These are phyloP conservation scores for Perodicticus potto DNA, from an alignment of 2,797 vertebrate genomes.

Conservation along the genomic window DNA sequence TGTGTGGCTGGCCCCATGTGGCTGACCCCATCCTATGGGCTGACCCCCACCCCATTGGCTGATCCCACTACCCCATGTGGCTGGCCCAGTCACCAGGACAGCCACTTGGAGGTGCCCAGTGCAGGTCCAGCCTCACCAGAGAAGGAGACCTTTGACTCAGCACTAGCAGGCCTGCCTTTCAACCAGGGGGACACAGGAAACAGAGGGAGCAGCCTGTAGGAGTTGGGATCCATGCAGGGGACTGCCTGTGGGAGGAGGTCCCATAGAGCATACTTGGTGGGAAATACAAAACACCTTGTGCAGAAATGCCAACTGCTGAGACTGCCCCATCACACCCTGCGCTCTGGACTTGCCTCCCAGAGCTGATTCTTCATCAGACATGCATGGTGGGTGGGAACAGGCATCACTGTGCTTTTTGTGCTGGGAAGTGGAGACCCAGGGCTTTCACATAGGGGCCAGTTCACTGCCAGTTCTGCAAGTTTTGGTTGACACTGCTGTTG, in stretches of 20 bases:
- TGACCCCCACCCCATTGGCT: not conserved
- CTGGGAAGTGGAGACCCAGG: not conserved
- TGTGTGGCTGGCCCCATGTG: too few relatives aligned
- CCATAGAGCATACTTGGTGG: not conserved
- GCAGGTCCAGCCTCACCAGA: not conserved
- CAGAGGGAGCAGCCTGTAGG: not conserved
- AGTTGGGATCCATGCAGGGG: not conserved
- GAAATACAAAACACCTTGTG: not conserved
- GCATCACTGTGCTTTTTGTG: not conserved
- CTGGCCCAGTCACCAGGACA: not conserved
- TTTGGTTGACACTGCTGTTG: not conserved
- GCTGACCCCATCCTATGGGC: too few relatives aligned
- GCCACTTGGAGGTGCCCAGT: not conserved
- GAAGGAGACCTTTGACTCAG: not conserved
- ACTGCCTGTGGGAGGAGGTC: not conserved
- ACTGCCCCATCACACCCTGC: not conserved
- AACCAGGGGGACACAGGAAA: not conserved
- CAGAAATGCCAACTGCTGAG: not conserved
- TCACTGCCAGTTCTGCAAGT: not conserved
- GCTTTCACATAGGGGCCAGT: not conserved
- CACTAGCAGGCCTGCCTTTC: not conserved
- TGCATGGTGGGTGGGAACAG: not conserved
- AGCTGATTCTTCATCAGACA: not conserved
- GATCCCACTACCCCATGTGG: not conserved
- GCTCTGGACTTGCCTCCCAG: too few relatives aligned